These are phyloP conservation scores for Agrilus planipennis DNA, from an alignment of 1,140 invertebrate species.

Conservation along the genomic window DNA sequence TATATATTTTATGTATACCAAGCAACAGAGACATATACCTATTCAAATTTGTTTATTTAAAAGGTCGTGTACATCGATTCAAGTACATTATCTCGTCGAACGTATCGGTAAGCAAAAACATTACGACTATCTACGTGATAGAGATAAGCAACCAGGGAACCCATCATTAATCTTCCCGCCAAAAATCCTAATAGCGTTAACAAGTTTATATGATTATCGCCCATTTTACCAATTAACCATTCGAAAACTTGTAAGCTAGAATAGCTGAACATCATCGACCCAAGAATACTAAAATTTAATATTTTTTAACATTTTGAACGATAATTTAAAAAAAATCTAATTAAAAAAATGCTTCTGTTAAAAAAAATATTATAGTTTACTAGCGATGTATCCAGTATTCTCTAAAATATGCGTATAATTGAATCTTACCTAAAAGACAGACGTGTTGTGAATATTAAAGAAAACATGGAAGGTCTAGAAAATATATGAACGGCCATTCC, in stretches of 20 bases:
- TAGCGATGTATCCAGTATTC: background rate
- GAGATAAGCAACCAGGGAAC: constrained; percentile 24
- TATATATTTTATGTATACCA: too few relatives aligned
- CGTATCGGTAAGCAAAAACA: background rate
- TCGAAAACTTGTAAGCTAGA: constrained; percentile 20
- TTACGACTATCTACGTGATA: constrained; percentile 23
- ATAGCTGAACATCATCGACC: constrained; percentile 25
- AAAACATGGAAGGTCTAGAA: constrained; percentile 20
- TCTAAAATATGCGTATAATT: background rate
- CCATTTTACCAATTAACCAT: constrained; percentile 16
- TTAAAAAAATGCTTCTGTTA: background rate
- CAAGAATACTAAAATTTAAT: constrained; percentile 21
- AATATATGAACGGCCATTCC: constrained; percentile 25
- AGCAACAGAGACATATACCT: too few relatives aligned
- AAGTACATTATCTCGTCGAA: background rate
- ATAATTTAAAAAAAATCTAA: too few relatives aligned
- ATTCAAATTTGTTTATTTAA: too few relatives aligned
- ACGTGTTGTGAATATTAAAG: constrained; percentile 17
- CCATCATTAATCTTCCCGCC: constrained; percentile 24
- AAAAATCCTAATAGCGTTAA: constrained; percentile 21
- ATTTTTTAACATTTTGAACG: background rate
- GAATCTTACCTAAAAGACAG: constrained; percentile 21
- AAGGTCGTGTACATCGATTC: constrained; percentile 5
- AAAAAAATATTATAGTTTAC: background rate
- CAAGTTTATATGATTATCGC: constrained; percentile 12